Evolutionary conservation across 2,888 invertebrate genomes (phyloP), one percentile per base, ranked within the genome.

Genomic region (Euphydryas editha): DNA sequence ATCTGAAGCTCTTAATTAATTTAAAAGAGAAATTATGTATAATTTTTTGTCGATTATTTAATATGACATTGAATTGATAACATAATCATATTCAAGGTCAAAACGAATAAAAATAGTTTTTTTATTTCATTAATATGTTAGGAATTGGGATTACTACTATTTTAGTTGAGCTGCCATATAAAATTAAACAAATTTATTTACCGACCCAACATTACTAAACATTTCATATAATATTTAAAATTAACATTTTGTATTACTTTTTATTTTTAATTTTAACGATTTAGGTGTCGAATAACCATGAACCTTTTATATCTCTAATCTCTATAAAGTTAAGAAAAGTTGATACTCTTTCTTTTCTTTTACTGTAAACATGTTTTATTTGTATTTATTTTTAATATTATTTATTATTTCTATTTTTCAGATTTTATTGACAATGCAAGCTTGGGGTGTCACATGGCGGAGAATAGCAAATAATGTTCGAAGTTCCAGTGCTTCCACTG

Each of bases 361-460:
- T 11, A 11, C 2, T 3, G 11, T 1, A 39, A 11, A 6, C 2
- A 11, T 39, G 8, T 8, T 39, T 39, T 39, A 39, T 39, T 3
- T 13, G 39, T 39, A 37, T 11, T 37, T 42, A 15, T 6, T 0
- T 39, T 15, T 15, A 39, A 3, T 39, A 18, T 4, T 47, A 47
- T 49, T 49, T 0, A 18, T 49, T 3, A 18, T 13, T 6, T 64
- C 72, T 75, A 68, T 66, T 86, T n/a, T 86, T 47, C 84, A 86
- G 85, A 78, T 75, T 72, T 54, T 54, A 66, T 36, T 65, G 65
- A 78, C 71, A 77, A 87, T 89, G 85, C 85, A 85, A 80, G 79
- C 84, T 44, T 71, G 90, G 63, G 75, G 80, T 39, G 68, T 87
- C 8, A 83, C 85, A 39, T 92, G 88, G 88, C 81, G 84, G 63